phyloP scores from a whole-genome alignment of 2,113 vertebrate genomes.

The Oryctolagus cuniculus region DNA sequence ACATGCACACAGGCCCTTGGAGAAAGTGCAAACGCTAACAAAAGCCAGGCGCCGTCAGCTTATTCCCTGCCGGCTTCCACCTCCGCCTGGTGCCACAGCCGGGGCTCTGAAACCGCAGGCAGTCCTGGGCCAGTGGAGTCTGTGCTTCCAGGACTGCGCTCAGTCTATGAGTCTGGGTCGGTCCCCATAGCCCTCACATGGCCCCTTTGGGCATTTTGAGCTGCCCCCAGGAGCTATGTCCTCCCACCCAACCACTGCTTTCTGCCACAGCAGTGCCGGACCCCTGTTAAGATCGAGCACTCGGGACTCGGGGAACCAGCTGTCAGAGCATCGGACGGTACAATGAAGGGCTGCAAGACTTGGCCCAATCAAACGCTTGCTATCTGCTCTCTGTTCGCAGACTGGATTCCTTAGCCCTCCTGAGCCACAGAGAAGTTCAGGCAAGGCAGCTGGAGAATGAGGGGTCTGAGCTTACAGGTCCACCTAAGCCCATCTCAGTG shows the following conservation, averaged over 20 bases:
- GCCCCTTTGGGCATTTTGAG: not conserved
- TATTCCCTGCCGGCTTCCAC: not conserved
- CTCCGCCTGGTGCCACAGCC: not conserved
- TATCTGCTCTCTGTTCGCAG: not conserved
- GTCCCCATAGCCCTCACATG: not conserved
- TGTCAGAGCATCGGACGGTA: not conserved
- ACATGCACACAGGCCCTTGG: not conserved
- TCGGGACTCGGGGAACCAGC: not conserved
- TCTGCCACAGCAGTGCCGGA: not conserved
- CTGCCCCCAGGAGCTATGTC: not conserved
- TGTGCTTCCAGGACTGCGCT: not conserved
- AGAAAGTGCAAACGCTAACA: not conserved
- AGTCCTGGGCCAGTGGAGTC: not conserved
- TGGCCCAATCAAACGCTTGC: not conserved
- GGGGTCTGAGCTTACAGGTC: not conserved
- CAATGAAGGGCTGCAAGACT: not conserved
- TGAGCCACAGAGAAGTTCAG: not conserved
- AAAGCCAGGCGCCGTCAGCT: not conserved
- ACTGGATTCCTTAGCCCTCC: not conserved
- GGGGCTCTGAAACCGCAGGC: not conserved
- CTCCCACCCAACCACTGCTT: not conserved
- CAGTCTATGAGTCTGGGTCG: not conserved
- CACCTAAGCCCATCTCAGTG: not conserved
- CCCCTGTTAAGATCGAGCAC: not conserved
- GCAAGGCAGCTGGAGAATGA: not conserved